A percentile compares a stretch with the other conserved stretches of the same genome.
phyloP scores from a whole-genome alignment of 2,113 vertebrate species.

The Cyprinodon tularosa region DNA sequence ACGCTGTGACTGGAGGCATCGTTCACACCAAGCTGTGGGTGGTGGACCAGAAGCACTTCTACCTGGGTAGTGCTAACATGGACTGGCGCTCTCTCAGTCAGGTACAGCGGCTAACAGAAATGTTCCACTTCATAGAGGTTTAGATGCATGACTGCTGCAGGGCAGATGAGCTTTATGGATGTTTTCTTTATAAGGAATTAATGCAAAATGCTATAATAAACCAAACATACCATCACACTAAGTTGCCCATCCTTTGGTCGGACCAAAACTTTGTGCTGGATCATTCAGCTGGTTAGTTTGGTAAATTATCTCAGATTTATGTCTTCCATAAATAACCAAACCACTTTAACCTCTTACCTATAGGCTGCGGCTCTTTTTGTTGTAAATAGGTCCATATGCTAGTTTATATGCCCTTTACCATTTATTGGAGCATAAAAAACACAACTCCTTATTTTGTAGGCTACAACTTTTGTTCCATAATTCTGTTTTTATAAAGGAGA shows the following conservation, averaged over 20 bases:
- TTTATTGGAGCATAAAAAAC: too few species aligned
- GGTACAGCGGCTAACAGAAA: slow-evolving; percentile 52
- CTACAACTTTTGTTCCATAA: too few species aligned
- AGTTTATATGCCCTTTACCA: too few species aligned
- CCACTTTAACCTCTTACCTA: not conserved
- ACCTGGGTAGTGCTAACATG: slow-evolving; percentile 86
- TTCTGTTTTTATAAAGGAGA: too few species aligned
- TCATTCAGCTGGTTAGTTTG: too few species aligned
- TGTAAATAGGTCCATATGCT: too few species aligned
- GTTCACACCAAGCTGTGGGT: slow-evolving; percentile 85
- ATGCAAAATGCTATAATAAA: too few species aligned
- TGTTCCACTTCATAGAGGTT: not conserved
- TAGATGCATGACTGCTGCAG: not conserved
- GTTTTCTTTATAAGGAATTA: not conserved
- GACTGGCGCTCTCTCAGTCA: slow-evolving; percentile 86
- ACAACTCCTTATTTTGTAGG: too few species aligned
- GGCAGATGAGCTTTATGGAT: not conserved
- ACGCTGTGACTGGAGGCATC: slow-evolving; percentile 77
- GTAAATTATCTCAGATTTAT: too few species aligned
- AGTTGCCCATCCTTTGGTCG: not conserved
- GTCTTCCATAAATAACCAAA: too few species aligned
- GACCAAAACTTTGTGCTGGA: not conserved
- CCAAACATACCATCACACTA: not conserved
- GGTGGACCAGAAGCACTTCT: slow-evolving; percentile 81
- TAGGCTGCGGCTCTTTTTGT: too few species aligned